A percentile compares a stretch with the other conserved stretches of the same genome.
These are phyloP conservation scores for Bombus affinis DNA, from an alignment of 1,140 invertebrate species.

Conservation along the genomic window DNA sequence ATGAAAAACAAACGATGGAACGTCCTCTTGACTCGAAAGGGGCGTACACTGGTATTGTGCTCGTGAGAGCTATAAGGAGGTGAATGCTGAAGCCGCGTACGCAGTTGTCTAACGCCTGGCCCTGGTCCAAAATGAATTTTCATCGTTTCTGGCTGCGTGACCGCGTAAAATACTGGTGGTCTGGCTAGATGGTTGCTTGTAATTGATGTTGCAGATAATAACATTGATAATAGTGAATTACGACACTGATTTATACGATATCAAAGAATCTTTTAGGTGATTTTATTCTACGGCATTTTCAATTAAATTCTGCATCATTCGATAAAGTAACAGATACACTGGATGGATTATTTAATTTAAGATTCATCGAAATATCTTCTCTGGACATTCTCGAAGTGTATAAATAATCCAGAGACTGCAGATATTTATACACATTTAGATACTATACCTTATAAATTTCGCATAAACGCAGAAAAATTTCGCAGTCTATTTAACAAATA, in stretches of 20 bases:
- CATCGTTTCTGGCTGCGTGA: slow-evolving; percentile 7
- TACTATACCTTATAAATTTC: too few species aligned
- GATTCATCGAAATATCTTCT: too few species aligned
- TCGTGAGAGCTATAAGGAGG: too few species aligned
- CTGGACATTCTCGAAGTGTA: too few species aligned
- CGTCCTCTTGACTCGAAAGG: background rate
- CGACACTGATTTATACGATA: background rate
- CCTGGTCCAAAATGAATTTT: slow-evolving; percentile 19
- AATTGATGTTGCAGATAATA: background rate
- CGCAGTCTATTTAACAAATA: too few species aligned
- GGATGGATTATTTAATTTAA: too few species aligned
- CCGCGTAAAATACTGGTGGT: background rate
- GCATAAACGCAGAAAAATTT: too few species aligned
- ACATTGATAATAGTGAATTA: background rate
- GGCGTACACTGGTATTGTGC: background rate
- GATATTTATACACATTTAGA: too few species aligned
- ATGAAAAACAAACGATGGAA: background rate
- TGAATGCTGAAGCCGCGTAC: background rate
- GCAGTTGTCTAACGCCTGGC: slow-evolving; percentile 27
- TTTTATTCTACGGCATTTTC: background rate
- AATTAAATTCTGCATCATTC: background rate
- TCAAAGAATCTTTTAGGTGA: too few species aligned
- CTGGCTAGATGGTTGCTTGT: too few species aligned
- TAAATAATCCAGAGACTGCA: too few species aligned
- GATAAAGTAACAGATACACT: too few species aligned